These are phyloP conservation scores for Sceloporus undulatus DNA, from an alignment of 2,113 vertebrate genomes.

Conservation along the genomic window DNA sequence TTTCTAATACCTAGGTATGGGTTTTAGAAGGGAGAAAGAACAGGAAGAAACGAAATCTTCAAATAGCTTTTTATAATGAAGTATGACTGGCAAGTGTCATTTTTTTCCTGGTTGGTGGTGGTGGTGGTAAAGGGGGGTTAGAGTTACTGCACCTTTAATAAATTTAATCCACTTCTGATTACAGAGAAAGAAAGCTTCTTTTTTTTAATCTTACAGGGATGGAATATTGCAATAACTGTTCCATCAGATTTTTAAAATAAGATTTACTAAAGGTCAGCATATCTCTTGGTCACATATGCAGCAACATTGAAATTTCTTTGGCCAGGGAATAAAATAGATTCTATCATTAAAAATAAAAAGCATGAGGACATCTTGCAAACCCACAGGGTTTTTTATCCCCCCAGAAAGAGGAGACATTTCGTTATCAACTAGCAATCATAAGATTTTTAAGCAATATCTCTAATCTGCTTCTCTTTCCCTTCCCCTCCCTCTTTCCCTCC, in stretches of 20 bases:
- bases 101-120: conserved; percentile 55
- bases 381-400: conserved; percentile 72
- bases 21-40: conserved; percentile 44
- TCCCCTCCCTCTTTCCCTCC: conserved; percentile 49
- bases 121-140: conserved; percentile 24
- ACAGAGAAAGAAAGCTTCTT: conserved; percentile 80
- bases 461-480: conserved; percentile 80
- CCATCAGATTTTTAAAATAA: conserved; percentile 86
- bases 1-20: conserved; percentile 56
- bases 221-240: conserved; percentile 87
- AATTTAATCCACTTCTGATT: conserved; percentile 84
- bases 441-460: conserved; percentile 87
- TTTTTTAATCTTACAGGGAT: conserved; percentile 84
- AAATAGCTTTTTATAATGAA: conserved; percentile 73
- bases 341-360: conserved; percentile 90
- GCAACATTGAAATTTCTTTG: conserved; percentile 88
- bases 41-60: conserved; percentile 64
- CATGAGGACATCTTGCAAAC: conserved; percentile 78
- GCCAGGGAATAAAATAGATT: conserved; percentile 90
- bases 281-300: conserved; percentile 88
- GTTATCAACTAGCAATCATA: conserved; percentile 84
- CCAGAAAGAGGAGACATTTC: conserved; percentile 84
- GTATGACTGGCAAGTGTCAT: conserved; percentile 75
- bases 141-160: conserved; percentile 80
- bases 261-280: conserved; percentile 92